Evolutionary conservation across 2,888 invertebrate species (phyloP).

Genomic region (Ypsolopha sequella): DNA sequence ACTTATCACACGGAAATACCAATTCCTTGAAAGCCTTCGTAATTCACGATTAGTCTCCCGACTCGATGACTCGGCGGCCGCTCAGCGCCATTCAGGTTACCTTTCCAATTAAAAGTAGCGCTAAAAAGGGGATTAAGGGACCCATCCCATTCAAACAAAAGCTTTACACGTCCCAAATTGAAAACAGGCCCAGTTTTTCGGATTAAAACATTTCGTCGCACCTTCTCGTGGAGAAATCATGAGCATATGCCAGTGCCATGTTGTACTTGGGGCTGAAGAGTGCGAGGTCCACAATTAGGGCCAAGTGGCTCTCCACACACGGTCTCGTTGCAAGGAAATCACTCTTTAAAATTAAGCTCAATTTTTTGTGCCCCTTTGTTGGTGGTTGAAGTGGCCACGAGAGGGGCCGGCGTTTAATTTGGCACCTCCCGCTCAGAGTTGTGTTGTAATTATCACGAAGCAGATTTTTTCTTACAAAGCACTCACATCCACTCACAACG

Average conservation of each 20-base stretch:
- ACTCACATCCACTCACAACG: too few relatives aligned
- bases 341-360: slow-evolving; percentile 44
- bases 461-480: too few relatives aligned
- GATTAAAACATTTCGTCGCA: slow-evolving; percentile 31
- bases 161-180: slow-evolving; percentile 29
- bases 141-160: slow-evolving; percentile 35
- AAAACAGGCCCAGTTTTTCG: slow-evolving; percentile 31
- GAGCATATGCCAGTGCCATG: slow-evolving; percentile 26
- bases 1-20: too few relatives aligned
- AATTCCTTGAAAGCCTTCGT: too few relatives aligned
- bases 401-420: too few relatives aligned
- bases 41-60: too few relatives aligned
- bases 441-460: too few relatives aligned
- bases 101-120: slow-evolving; percentile 25
- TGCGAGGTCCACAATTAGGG: slow-evolving; percentile 47
- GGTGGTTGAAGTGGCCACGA: too few relatives aligned
- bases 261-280: slow-evolving; percentile 4
- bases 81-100: slow-evolving; percentile 6
- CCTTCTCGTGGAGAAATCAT: slow-evolving; percentile 15
- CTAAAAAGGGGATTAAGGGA: slow-evolving; percentile 28
- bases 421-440: too few relatives aligned
- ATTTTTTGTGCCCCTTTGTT: slow-evolving; percentile 31
- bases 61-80: too few relatives aligned
- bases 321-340: slow-evolving; percentile 41
- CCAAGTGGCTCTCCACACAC: slow-evolving; percentile 38